Conservation (phyloP, 2,113 vertebrate genomes). For the Candoia aspera region DNA sequence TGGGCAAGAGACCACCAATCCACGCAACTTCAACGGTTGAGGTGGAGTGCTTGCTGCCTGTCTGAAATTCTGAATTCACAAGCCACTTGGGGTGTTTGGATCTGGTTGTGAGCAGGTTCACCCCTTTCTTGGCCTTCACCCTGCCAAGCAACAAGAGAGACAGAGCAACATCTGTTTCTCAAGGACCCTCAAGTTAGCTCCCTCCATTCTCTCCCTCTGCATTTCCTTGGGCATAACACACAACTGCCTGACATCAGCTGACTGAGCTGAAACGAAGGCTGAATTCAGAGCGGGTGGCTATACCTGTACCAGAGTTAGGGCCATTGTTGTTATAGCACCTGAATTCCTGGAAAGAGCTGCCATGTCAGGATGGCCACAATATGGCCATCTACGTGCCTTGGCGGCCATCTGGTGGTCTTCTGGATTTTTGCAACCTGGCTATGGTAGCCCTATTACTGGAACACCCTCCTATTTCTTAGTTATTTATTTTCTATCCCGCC, state of each 20-base stretch:
- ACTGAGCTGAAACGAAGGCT: background rate
- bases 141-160: constrained; percentile 70
- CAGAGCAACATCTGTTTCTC: background rate
- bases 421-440: background rate
- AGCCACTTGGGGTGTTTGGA: constrained; percentile 90
- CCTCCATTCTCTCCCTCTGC: fast-evolving
- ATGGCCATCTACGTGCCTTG: background rate
- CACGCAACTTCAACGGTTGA: constrained; percentile 90
- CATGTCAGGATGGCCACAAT: background rate
- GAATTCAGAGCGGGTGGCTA: background rate
- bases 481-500: too few relatives aligned
- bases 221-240: background rate
- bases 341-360: background rate
- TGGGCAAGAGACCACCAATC: constrained; percentile 70
- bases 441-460: background rate
- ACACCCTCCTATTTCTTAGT: background rate
- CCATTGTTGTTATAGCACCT: background rate
- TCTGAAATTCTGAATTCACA: constrained; percentile 89
- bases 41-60: constrained; percentile 93
- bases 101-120: constrained; percentile 90
- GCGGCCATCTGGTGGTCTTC: background rate
- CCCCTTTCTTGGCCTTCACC: constrained; percentile 98
- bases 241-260: background rate
- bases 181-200: background rate
- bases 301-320: background rate